A percentile compares a stretch with the other conserved stretches of the same genome.
phyloP scores from a whole-genome alignment of 2,113 vertebrate species.

The Manacus vitellinus region DNA sequence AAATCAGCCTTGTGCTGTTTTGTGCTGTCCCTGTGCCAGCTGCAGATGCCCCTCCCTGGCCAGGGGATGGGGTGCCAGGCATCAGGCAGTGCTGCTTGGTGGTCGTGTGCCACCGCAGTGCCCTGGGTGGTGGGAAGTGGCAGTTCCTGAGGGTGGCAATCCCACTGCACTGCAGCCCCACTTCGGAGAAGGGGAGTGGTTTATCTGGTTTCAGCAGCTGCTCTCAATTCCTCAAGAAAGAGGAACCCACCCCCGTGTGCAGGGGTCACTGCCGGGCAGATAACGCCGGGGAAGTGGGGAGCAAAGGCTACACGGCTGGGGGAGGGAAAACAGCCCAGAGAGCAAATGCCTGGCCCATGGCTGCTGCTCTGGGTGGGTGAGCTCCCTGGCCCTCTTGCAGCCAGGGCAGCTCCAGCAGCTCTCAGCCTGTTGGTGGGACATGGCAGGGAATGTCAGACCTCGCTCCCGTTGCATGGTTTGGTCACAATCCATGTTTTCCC shows the following conservation, averaged over 20 bases:
- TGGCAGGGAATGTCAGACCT: neutral
- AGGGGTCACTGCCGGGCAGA: neutral
- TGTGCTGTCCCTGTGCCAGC: neutral
- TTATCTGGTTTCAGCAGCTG: neutral
- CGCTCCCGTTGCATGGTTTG: accelerated
- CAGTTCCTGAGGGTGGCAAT: neutral
- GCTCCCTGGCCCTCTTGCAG: neutral
- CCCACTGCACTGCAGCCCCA: accelerated
- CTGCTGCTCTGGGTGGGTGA: neutral
- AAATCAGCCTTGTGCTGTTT: neutral
- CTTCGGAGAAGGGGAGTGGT: neutral
- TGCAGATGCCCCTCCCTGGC: neutral
- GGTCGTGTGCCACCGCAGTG: accelerated
- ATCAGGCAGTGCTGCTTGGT: accelerated
- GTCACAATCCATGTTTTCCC: neutral
- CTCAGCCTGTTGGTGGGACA: accelerated
- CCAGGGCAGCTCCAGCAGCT: neutral
- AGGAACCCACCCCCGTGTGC: neutral
- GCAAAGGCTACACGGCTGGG: neutral
- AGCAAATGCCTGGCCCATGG: neutral
- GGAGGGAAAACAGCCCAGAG: neutral
- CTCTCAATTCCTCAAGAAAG: neutral
- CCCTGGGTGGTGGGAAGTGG: neutral
- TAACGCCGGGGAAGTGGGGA: neutral
- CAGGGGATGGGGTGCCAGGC: accelerated